These are phyloP conservation scores for Spea hammondii DNA, from an alignment of 2,797 vertebrate species.

Conservation along the genomic window DNA sequence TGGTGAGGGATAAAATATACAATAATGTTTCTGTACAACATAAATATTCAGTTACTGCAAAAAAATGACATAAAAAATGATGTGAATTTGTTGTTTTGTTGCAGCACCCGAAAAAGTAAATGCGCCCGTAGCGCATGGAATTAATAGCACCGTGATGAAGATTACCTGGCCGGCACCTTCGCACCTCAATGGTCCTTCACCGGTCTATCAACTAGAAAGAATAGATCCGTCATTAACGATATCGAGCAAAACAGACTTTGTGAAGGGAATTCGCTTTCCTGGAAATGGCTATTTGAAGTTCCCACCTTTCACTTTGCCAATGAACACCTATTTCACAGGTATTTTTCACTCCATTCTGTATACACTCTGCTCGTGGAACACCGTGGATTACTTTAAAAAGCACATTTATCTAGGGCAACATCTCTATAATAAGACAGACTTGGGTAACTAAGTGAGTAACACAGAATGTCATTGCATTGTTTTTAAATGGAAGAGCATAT, in stretches of 20 bases:
- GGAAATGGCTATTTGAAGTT: conserved; percentile 83
- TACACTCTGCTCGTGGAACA: no score
- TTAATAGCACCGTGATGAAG: conserved; percentile 75
- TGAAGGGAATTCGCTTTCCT: conserved; percentile 78
- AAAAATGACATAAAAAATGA: no score
- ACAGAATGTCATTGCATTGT: neutral
- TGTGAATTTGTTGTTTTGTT: conserved; percentile 15
- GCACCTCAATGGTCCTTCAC: conserved; percentile 80
- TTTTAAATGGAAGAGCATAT: no score
- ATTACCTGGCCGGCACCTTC: conserved; percentile 77
- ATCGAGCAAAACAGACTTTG: conserved; percentile 60
- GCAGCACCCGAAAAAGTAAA: conserved; percentile 77
- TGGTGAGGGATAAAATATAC: no score
- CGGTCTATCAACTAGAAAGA: conserved; percentile 84
- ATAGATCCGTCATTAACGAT: conserved; percentile 77
- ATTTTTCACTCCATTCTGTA: conserved; percentile 50
- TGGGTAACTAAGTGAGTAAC: no score
- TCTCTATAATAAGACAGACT: neutral
- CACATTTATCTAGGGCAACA: neutral
- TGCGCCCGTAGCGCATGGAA: conserved; percentile 66
- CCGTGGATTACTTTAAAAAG: no score
- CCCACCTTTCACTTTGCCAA: conserved; percentile 72
- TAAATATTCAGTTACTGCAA: no score
- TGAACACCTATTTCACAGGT: conserved; percentile 87
- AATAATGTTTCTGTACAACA: no score